Conservation (phyloP, 1,140 invertebrate species). For the Dufourea novaeangliae region DNA sequence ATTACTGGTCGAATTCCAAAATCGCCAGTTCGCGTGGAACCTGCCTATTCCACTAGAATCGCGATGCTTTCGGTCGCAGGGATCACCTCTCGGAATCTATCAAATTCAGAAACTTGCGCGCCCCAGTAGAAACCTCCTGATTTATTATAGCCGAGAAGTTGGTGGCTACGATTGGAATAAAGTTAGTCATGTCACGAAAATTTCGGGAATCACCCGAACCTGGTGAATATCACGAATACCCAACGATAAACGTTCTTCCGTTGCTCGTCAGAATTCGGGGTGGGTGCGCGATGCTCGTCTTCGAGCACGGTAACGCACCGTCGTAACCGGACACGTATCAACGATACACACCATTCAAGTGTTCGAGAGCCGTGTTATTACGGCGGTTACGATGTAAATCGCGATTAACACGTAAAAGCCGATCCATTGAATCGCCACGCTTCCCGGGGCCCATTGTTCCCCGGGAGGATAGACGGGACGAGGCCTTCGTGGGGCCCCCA, state of each 20-base stretch:
- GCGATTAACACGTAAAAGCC: slow-evolving; percentile 50
- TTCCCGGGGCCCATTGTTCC: slow-evolving; percentile 28
- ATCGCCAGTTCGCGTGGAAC: not conserved
- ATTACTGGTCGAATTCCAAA: not conserved
- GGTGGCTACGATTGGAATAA: not conserved
- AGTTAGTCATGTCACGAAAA: not conserved
- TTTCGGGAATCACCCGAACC: slow-evolving; percentile 6
- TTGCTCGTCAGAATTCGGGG: too few relatives aligned
- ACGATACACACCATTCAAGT: slow-evolving; percentile 1
- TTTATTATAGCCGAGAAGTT: slow-evolving; percentile 7
- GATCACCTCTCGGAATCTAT: not conserved
- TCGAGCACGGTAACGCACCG: too few relatives aligned
- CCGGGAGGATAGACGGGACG: too few relatives aligned
- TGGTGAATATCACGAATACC: too few relatives aligned
- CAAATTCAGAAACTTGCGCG: slow-evolving; percentile 12
- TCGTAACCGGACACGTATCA: slow-evolving; percentile 8
- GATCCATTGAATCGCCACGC: slow-evolving; percentile 35
- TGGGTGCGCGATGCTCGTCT: too few relatives aligned
- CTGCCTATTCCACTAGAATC: not conserved
- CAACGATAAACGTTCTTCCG: not conserved
- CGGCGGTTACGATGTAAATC: slow-evolving; percentile 48
- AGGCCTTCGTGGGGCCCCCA: slow-evolving; percentile 11
- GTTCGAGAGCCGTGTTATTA: slow-evolving; percentile 25
- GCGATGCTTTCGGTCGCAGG: not conserved
- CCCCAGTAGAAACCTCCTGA: not conserved